Evolutionary conservation across 2,888 invertebrate species (phyloP), one percentile per base, ranked within the genome.

Genomic region (Cyaniris semiargus): DNA sequence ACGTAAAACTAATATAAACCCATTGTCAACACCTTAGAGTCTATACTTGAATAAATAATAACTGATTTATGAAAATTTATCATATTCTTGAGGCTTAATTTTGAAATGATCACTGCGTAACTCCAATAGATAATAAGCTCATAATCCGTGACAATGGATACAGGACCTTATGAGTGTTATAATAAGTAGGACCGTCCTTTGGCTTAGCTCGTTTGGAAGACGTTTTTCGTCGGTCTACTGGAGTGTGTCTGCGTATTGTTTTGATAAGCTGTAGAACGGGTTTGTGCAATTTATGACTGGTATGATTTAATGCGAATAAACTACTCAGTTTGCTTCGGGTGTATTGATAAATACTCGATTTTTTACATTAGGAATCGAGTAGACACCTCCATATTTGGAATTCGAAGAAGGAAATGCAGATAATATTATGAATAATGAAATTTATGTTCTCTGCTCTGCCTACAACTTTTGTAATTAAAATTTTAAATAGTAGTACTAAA

Each of bases 271-370:
- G 92, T 86, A 88, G 88, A 94, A 93, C 94, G 90, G 90, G 94
- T 94, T 94, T 89, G 89, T 84, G 84, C 90, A 92, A 94, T 94
- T 94, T 94, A 94, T 91, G 89, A 88, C 87, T 88, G 86, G 90
- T 89, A 90, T 94, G 94, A 94, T 94, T 94, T 94, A 94, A 94
- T 91, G 92, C 89, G 94, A 94, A 93, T 93, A 93, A 92, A 93
- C 92, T 91, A 93, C 91, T 92, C 87, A 89, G 87, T 85, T 89
- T 87, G 88, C 88, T 86, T 88, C 88, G 87, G 87, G 87, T 88
- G 88, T 89, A 90, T 89, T 91, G 91, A 93, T 92, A 90, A 90
- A 89, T 90, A 89, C 87, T 88, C 88, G 87, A 89, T 89, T 90
- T 90, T 90, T 89, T 88, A 87, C 83, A 86, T 86, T 85, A 80